Percentiles rank a stretch among this genome's conserved stretches.
Evolutionary conservation across 2,797 vertebrate genomes (phyloP).

Genomic region (Todus mexicanus): DNA sequence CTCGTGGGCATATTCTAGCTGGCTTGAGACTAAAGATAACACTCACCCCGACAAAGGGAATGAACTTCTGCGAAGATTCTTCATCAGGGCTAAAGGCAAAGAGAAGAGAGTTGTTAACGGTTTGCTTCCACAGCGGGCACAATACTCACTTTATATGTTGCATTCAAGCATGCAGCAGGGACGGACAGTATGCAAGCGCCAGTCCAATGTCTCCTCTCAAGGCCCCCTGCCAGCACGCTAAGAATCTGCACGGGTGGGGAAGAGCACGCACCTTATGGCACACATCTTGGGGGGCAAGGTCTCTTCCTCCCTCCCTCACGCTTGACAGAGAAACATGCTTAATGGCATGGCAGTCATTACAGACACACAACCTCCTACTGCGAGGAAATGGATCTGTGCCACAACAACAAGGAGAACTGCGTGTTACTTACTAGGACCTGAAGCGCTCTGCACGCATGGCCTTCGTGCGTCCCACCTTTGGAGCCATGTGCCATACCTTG

Average conservation of each 20-base stretch:
- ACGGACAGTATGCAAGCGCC: slow-evolving; percentile 52
- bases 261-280: background rate
- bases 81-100: slow-evolving; percentile 86
- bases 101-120: slow-evolving; percentile 33
- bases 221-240: slow-evolving; percentile 15
- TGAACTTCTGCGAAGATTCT: slow-evolving; percentile 98
- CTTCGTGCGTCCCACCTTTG: slow-evolving; percentile 8
- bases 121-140: background rate
- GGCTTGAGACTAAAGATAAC: background rate
- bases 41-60: slow-evolving; percentile 96
- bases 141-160: background rate
- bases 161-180: slow-evolving; percentile 65
- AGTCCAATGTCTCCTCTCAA: background rate
- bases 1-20: background rate
- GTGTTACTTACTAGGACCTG: slow-evolving; percentile 14
- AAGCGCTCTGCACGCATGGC: background rate
- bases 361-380: background rate
- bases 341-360: slow-evolving; percentile 19
- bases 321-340: slow-evolving; percentile 51
- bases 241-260: background rate
- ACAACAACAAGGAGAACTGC: background rate
- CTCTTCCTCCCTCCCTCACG: background rate
- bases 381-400: slow-evolving; percentile 23
- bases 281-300: background rate
- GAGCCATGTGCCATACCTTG: slow-evolving; percentile 18